Base-by-base conservation (phyloP, 2,797 vertebrate genomes). In the Sebastes itinus region DNA sequence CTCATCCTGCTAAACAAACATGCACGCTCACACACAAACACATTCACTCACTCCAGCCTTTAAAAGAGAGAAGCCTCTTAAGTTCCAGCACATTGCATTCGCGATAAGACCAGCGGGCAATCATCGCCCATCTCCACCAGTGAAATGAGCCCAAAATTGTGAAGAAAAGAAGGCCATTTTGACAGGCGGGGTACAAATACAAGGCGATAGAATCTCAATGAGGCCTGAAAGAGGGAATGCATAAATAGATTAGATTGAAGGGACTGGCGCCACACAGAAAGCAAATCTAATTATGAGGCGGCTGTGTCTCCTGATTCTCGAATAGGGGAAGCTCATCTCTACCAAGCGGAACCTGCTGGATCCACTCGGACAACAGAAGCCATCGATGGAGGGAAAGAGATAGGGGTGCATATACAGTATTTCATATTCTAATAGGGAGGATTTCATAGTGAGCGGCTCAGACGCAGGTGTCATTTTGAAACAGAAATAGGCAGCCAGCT, bases 221-320 rank as follows among this genome's bases (percentile, higher is more conserved):
- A 95, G 93, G 94, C 94, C 91, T 94, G 92, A 94, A 95, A 94
- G 91, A 93, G 88, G 84, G 92, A 96, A 95, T 92, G 93, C 91
- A 94, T 94, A 94, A 95, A 94, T 93, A 95, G 95, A 95, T 95
- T 95, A 95, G 92, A 94, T 92, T 91, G 94, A 94, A 94, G 88
- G 91, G 90, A 94, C 92, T 82, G 87, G 88, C 80, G 82, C 93
- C 90, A 91, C 93, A 94, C 91, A 92, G 88, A 94, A 94, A 94
- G 94, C 93, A 95, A 95, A 96, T 95, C 93, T 96, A 94, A 96
- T 95, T 95, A 95, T 89, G 90, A 94, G 86, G 85, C 80, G 82
- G 80, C 86, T 90, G 86, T 91, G 89, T 94, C 91, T 94, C 89
- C 91, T 89, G 93, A 88, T 95, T 92, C 89, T 87, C 87, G 86